Percentiles rank a stretch among this genome's conserved stretches.
phyloP scores from a whole-genome alignment of 1,140 invertebrate genomes.

The Pachypeltis micranthus region DNA sequence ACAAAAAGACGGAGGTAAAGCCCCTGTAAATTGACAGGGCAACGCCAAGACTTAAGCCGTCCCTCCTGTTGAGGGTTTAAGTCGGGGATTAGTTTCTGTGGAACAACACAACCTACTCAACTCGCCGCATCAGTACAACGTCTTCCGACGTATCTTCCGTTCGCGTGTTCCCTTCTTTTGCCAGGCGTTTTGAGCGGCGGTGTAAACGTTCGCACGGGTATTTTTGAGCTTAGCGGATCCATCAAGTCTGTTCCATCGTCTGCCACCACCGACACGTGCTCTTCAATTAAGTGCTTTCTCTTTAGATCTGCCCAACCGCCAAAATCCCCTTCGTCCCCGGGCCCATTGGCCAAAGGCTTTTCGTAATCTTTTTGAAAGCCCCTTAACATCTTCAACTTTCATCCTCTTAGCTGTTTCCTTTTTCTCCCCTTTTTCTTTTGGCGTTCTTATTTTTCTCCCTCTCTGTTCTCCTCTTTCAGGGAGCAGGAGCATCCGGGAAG shows the following conservation, averaged over 20 bases:
- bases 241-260: slow-evolving; percentile 1
- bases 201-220: slow-evolving; percentile 4
- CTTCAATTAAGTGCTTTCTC: neutral
- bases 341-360: neutral
- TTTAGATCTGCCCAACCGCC: neutral
- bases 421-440: neutral
- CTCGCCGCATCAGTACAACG: neutral
- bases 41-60: neutral
- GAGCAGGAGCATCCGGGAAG: neutral
- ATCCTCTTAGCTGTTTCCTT: slow-evolving; percentile 1
- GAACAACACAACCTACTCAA: slow-evolving; percentile 1
- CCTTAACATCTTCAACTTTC: slow-evolving; percentile 9
- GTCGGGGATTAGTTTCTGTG: neutral
- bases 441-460: neutral
- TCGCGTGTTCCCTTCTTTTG: neutral
- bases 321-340: too few species aligned
- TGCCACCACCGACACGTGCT: neutral
- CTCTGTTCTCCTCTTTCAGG: neutral
- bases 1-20: neutral
- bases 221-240: neutral
- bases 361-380: slow-evolving; percentile 6
- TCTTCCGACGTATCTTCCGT: neutral
- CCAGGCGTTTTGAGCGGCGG: neutral
- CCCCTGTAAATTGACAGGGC: slow-evolving; percentile 3
- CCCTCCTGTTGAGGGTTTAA: neutral